Base-by-base conservation (phyloP, 2,113 vertebrate genomes). In the Oryzias javanicus region DNA sequence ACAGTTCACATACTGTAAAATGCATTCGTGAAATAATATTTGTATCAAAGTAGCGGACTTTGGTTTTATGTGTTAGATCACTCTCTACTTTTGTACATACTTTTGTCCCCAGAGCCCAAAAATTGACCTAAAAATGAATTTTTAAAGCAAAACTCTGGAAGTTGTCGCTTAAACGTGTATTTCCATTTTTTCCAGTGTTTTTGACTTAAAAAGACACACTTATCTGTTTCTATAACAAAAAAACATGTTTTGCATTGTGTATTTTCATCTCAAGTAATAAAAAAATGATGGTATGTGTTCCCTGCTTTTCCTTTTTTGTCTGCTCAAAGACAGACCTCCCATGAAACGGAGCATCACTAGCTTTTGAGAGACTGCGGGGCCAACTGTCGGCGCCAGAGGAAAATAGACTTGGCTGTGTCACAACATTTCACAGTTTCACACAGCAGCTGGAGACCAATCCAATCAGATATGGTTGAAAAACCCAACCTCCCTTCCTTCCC, bases 371-470 rank as follows among this genome's bases (percentile, higher is more conserved):
- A 84, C 79, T 78, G 63, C 70, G 67, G 67, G 80, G 65, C 78
- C 74, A 46, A 55, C 64, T 50, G 18, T 78, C 71, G 51, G 66
- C 56, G 65, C 74, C 58, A 61, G 60, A 66, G 67, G 59, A 61
- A 58, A 81, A 68, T 74, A 27, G 51, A 69, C 74, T 78, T 85
- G 78, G 60, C 65, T 25, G 42, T 18, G 69, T 66, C 42, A 20
- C 55, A 47, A 70, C 57, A 57, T 79, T 85, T 82, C 55, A 71
- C 74, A 74, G 69, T 76, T 70, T 78, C 73, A 56, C 64, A 75
- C 75, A 81, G 70, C 80, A 87, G 85, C 87, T 86, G 81, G 83
- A 86, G 82, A 86, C 81, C 73, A 68, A 79, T 74, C 68, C 74
- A 85, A 85, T 82, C 79, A 79, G 86, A 87, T 69, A 66, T 54